Conservation (phyloP, 2,113 vertebrate genomes). For the Todiramphus saurophagus region DNA sequence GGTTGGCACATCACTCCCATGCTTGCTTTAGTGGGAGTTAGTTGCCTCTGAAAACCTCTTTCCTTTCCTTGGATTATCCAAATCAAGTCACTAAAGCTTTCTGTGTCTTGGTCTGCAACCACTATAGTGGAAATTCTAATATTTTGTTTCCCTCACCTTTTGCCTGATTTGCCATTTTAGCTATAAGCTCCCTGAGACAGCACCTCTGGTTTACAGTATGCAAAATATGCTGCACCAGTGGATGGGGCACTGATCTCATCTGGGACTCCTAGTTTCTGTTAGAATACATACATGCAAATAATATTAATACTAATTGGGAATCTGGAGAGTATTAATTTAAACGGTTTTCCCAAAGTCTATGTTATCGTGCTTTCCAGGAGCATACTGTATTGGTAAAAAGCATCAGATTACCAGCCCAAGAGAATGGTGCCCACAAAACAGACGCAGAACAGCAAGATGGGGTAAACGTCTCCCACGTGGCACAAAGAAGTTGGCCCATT, state of each 20-base stretch:
- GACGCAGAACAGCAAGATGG: neutral
- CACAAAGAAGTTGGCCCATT: neutral
- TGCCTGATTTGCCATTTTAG: neutral
- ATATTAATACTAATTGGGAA: neutral
- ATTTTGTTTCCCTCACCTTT: neutral
- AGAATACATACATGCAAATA: neutral
- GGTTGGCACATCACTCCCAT: constrained; percentile 60
- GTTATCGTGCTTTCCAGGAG: neutral
- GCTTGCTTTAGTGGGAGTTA: constrained; percentile 44
- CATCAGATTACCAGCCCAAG: neutral
- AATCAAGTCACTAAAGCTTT: neutral
- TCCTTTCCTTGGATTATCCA: neutral
- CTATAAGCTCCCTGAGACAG: neutral
- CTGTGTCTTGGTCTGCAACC: neutral
- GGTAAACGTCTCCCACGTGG: rapidly evolving
- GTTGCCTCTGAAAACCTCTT: constrained; percentile 53
- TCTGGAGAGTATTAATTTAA: neutral
- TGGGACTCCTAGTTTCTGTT: neutral
- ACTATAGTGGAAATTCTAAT: neutral
- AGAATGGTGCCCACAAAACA: neutral
- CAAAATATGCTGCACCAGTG: neutral
- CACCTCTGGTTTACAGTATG: rapidly evolving
- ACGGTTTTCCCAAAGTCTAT: neutral
- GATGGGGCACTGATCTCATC: neutral
- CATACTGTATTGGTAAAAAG: neutral